Evolutionary conservation across 30 jellyfish, hydroid and myxozoan genomes (phyloP), one percentile per base, ranked within the genome.

Genomic region (Sanderia malayensis): DNA sequence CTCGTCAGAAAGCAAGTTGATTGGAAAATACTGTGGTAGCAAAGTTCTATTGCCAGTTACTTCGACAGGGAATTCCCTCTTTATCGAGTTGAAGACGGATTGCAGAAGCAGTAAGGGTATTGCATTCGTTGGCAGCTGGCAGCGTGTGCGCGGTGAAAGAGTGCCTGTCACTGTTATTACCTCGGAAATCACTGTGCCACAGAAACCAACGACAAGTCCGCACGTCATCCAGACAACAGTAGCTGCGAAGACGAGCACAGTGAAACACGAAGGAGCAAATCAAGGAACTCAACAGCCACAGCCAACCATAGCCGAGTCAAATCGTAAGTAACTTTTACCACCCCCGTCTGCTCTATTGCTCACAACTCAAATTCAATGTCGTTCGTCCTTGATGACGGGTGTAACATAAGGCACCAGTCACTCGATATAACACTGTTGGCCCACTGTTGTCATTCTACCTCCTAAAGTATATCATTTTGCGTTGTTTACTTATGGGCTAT

Each of bases 1-100:
- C 18, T 47, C 96, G 0, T 44, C 87, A 10, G 80, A 26, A 2
- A 46, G 85, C 31, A 59, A 60, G 0, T 21, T 45, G 13, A 28
- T 79, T 45, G 94, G 92, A 0, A 73, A 79, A 6, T 72, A 28
- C 31, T 86, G 96, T 45, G 96, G 96, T 13, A 49, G 55, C 9
- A 53, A 33, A 1, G 31, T 45, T 1, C 94, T 85, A 0, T 17
- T 59, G 47, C 53, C 63, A 32, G 18, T 52, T 0, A 31, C 67
- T 7, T 84, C 95, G 2, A n/a, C 46, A 11, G 11, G 59, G 45
- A 84, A 75, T 65, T 30, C 65, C 21, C 10, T 84, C 31, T 84
- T 88, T 88, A 4, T 84, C 1, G 84, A 75, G 22, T 26, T 84
- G 63, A 76, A 75, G 46, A 61, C 88, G 4, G 95, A 84, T 47